Evolutionary conservation across 2,113 vertebrate species (phyloP), one percentile per base, ranked within the genome.

Genomic region (Bos javanicus): DNA sequence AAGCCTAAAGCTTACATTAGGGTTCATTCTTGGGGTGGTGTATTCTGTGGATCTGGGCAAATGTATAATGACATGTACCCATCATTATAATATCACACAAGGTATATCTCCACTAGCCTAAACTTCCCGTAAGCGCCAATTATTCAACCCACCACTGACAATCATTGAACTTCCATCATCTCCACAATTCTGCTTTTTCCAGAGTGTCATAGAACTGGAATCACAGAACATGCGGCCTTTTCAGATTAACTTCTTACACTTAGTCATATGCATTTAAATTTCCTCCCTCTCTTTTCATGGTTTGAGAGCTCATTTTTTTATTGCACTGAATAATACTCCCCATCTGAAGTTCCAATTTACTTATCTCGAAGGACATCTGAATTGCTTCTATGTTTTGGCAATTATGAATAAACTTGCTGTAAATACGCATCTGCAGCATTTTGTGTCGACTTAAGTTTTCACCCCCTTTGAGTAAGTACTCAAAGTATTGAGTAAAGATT

Each of bases 1-100:
- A 19, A 16, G 13, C 43, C 71, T 10, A 4, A 25, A 43, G 17
- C 33, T 25, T 4, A 2, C 5, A 1, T n/a, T 3, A n/a, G 11
- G 28, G 16, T 23, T n/a, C 76, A 74, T 36, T 54, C 5, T 12
- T 43, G 48, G 19, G 2, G 11, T 54, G 26, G 7, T 46, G 2
- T 3, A 16, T 57, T 56, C 26, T 33, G 0, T 43, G 67, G 36
- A 19, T 48, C 16, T 26, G n/a, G 46, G 7, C 2, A 16, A n/a
- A 59, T 3, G 1, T 16, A 14, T 6, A 56, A 4, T 30, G 7
- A 89, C n/a, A 25, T 3, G 48, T 4, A 2, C 17, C 13, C 14
- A 7, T 2, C 26, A 10, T n/a, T 52, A 39, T 2, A 6, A 2
- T 6, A 39, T 8, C 12, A 30, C 2, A 30, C 16, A 59, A 23